These are phyloP conservation scores for Orestias chungarensis DNA, from an alignment of 2,797 vertebrate genomes.

Conservation along the genomic window DNA sequence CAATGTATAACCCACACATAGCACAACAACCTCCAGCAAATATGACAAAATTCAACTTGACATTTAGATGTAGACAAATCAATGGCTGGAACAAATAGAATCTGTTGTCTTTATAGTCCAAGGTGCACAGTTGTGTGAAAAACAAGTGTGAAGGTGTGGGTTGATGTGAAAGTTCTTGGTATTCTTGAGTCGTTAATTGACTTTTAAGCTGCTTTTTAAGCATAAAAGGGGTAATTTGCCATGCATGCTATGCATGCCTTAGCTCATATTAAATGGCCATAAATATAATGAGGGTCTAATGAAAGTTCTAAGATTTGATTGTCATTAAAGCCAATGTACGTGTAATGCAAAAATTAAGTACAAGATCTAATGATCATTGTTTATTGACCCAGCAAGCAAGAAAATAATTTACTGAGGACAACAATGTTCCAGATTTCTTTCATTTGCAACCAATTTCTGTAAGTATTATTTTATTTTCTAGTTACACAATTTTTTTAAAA, in stretches of 20 bases:
- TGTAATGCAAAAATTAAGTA: background rate
- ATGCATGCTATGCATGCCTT: constrained; percentile 10
- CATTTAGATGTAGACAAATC: constrained; percentile 72
- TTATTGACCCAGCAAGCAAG: background rate
- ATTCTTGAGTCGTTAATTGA: constrained; percentile 34
- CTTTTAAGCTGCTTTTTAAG: constrained; percentile 22
- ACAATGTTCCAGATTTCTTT: background rate
- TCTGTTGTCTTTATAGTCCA: constrained; percentile 54
- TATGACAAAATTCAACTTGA: constrained; percentile 67
- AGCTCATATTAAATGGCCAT: constrained; percentile 13
- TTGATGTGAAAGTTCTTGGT: constrained; percentile 3
- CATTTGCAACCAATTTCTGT: background rate
- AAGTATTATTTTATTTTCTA: background rate
- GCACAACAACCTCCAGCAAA: constrained; percentile 32
- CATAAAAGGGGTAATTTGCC: background rate
- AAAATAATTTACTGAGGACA: background rate
- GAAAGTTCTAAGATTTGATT: background rate
- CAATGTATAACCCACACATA: constrained; percentile 39
- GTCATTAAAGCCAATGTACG: background rate
- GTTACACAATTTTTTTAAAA: background rate
- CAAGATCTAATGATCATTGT: too few species aligned
- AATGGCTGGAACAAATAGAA: constrained; percentile 69
- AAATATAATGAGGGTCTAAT: background rate
- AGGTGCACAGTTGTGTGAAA: constrained; percentile 32
- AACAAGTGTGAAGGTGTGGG: constrained; percentile 10